Conservation (phyloP, 2,888 invertebrate genomes). For the Cryptophagus acutangulus region DNA sequence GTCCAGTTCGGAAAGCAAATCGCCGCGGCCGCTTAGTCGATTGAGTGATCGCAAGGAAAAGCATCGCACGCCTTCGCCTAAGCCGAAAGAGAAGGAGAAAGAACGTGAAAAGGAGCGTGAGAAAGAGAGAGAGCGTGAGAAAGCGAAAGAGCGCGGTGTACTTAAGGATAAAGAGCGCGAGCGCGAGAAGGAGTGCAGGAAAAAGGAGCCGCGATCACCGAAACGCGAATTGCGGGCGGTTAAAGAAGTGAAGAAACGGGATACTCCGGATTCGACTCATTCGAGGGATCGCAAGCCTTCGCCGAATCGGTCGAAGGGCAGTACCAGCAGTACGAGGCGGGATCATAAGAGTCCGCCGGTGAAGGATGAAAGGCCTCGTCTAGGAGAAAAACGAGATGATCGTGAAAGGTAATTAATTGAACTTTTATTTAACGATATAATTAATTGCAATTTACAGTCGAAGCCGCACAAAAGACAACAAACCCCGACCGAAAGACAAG, state of each 20-base stretch:
- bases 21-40: slow-evolving; percentile 40
- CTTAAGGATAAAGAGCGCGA: slow-evolving; percentile 53
- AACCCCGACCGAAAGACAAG: slow-evolving; percentile 31
- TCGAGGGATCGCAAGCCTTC: slow-evolving; percentile 43
- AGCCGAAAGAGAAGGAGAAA: slow-evolving; percentile 32
- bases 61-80: slow-evolving; percentile 46
- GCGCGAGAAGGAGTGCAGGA: slow-evolving; percentile 41
- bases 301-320: slow-evolving; percentile 37
- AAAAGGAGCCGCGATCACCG: slow-evolving; percentile 38
- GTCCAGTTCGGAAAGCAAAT: slow-evolving; percentile 37
- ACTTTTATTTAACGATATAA: slow-evolving; percentile 24
- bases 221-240: slow-evolving; percentile 52
- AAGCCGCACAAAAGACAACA: slow-evolving; percentile 37
- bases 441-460: slow-evolving; percentile 37
- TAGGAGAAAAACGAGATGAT: slow-evolving; percentile 48
- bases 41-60: slow-evolving; percentile 42
- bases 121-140: slow-evolving; percentile 41
- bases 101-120: slow-evolving; percentile 44
- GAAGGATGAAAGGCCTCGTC: slow-evolving; percentile 50
- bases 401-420: slow-evolving; percentile 42
- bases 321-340: slow-evolving; percentile 34
- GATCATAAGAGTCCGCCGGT: slow-evolving; percentile 44
- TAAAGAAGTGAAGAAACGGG: slow-evolving; percentile 41
- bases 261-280: slow-evolving; percentile 46
- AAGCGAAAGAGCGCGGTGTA: slow-evolving; percentile 49